Base-by-base conservation (phyloP, 1,140 invertebrate species). In the Grapholita molesta region DNA sequence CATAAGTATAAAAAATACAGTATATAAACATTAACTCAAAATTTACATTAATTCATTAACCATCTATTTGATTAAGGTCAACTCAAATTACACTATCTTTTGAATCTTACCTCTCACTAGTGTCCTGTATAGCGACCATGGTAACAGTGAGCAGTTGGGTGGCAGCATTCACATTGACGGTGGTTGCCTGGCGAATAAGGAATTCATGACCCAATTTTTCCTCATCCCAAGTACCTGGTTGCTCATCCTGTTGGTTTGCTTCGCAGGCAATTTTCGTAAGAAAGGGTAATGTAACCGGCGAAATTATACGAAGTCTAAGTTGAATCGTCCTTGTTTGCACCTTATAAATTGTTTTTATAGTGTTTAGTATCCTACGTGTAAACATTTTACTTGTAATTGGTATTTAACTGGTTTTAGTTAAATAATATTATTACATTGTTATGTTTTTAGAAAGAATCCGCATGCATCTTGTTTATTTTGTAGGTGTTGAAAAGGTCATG, bases 81-180 rank as follows among this genome's bases (percentile, higher is more conserved):
- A 52, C 35, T 18, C 32, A 61, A 69, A 28, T 69, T 61, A 33
- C 33, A 53, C 53, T 38, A 64, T 25, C 30, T 8, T 57, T 68
- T 72, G 18, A 12, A 67, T 21, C 21, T 65, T 76, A 92, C 91
- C 90, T 90, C 77, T 91, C 85, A 75, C 89, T 90, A 2, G 91
- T 92, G 67, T 92, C 90, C 75, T 92, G 91, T 75, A 92, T 90
- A 66, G 92, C 91, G 6, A 92, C 85, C 69, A 92, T 70, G 11
- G 88, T 92, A 21, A 92, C 89, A 21, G 90, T 92, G 25, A 92
- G 78, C 9, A 92, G 75, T 71, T 92, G 92, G 42, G 86, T 91
- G 30, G 92, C 90, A 5, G 91, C 87, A 73, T 92, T 92, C 1
- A 92, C 87, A 70, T 88, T 92, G 3, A 89, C 84, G 23, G 92